phyloP scores from a whole-genome alignment of 64 coral and sea anemone species.

The Dendronephthya gigantea region DNA sequence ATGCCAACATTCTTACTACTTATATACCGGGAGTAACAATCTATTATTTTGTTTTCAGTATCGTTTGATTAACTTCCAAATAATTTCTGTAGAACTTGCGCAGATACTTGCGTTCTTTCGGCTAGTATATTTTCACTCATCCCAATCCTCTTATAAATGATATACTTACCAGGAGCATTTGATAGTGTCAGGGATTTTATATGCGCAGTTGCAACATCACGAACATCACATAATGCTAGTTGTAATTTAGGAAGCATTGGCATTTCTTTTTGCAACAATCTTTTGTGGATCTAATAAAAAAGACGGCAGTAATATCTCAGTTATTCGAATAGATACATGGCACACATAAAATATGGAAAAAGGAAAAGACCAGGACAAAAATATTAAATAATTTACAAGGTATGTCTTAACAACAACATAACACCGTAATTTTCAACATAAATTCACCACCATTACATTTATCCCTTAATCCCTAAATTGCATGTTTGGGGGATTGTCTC shows the following conservation, averaged over 20 bases:
- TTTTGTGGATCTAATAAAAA: constrained; percentile 54
- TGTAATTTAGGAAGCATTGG: constrained; percentile 60
- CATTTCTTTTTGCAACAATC: constrained; percentile 57
- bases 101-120: neutral
- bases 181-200: constrained; percentile 55
- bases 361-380: too few relatives aligned
- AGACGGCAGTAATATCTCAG: too few relatives aligned
- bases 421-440: too few relatives aligned
- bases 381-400: too few relatives aligned
- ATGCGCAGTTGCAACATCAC: constrained; percentile 74
- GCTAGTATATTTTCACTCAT: neutral
- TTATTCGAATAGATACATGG: too few relatives aligned
- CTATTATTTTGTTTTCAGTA: neutral
- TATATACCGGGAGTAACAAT: too few relatives aligned
- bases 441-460: too few relatives aligned
- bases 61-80: neutral
- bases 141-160: neutral
- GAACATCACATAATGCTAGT: constrained; percentile 57
- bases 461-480: too few relatives aligned
- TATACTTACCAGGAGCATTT: constrained; percentile 52
- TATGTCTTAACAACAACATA: too few relatives aligned
- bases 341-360: too few relatives aligned
- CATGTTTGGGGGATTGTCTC: too few relatives aligned
- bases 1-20: too few relatives aligned
- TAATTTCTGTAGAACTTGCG: neutral